Conservation (phyloP, 2,888 invertebrate species). For the Patella pellucida region DNA sequence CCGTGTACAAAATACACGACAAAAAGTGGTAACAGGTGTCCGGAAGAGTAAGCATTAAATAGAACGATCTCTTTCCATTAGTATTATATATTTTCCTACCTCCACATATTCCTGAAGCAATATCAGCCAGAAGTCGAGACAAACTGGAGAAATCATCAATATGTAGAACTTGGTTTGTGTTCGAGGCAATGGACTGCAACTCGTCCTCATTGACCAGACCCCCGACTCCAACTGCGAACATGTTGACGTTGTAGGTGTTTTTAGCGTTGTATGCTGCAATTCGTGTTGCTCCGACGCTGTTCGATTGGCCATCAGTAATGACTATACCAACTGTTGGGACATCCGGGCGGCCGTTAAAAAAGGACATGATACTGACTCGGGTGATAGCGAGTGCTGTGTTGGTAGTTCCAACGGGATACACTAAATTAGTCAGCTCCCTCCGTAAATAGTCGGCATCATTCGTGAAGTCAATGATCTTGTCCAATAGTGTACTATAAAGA, state of each 20-base stretch:
- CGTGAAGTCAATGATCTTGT: not conserved
- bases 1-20: too few relatives aligned
- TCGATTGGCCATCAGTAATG: not conserved
- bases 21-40: too few relatives aligned
- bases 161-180: not conserved
- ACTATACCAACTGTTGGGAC: not conserved
- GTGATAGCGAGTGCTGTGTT: not conserved
- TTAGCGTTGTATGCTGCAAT: not conserved
- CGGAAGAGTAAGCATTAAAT: too few relatives aligned
- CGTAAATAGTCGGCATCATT: not conserved
- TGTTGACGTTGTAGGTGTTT: not conserved
- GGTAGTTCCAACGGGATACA: not conserved
- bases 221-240: not conserved
- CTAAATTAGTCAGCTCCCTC: not conserved
- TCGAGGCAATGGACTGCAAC: not conserved
- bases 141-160: not conserved
- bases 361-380: not conserved
- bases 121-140: not conserved
- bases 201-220: not conserved
- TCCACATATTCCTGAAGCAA: not conserved
- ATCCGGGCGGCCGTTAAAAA: not conserved
- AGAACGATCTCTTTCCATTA: too few relatives aligned
- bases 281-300: not conserved
- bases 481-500: not conserved
- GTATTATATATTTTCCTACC: not conserved